A percentile compares a stretch with the other conserved stretches of the same genome.
phyloP scores from a whole-genome alignment of 2,888 invertebrate species.

The Teleogryllus oceanicus region DNA sequence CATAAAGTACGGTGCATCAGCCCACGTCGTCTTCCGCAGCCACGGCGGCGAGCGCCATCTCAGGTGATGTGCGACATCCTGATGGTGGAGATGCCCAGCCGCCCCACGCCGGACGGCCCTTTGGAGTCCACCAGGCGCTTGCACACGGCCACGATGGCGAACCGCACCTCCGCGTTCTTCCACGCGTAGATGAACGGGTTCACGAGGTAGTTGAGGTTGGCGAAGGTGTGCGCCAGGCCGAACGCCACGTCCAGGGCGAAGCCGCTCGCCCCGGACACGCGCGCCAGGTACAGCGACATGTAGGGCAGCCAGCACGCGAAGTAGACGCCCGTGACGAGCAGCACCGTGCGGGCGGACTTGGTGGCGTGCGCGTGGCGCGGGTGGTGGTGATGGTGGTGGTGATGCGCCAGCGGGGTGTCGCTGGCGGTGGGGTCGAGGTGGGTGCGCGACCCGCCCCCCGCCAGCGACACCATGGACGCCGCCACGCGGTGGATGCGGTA shows the following conservation, averaged over 20 bases:
- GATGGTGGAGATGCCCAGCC: background rate
- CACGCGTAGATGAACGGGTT: conserved; percentile 35
- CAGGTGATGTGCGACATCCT: background rate
- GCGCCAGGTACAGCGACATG: conserved; percentile 28
- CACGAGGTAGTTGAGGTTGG: conserved; percentile 32
- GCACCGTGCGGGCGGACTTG: conserved; percentile 31
- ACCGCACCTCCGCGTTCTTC: conserved; percentile 31
- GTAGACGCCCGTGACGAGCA: conserved; percentile 29
- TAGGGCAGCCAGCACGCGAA: conserved; percentile 32
- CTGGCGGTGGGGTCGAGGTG: background rate
- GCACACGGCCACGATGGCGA: conserved; percentile 20
- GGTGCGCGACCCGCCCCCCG: background rate
- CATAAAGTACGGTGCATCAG: too few relatives aligned
- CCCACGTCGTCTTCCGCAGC: too few relatives aligned
- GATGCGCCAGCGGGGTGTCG: background rate
- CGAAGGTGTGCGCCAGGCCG: conserved; percentile 28
- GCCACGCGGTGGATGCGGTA: conserved; percentile 30
- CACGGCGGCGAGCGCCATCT: too few relatives aligned
- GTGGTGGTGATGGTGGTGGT: background rate
- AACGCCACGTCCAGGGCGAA: conserved; percentile 27
- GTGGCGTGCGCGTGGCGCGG: background rate
- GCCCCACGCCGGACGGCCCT: background rate
- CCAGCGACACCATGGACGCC: background rate
- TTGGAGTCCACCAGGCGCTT: background rate
- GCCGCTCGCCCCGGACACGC: background rate